Conservation (phyloP, 2,797 vertebrate genomes). For the Thaleichthys pacificus region DNA sequence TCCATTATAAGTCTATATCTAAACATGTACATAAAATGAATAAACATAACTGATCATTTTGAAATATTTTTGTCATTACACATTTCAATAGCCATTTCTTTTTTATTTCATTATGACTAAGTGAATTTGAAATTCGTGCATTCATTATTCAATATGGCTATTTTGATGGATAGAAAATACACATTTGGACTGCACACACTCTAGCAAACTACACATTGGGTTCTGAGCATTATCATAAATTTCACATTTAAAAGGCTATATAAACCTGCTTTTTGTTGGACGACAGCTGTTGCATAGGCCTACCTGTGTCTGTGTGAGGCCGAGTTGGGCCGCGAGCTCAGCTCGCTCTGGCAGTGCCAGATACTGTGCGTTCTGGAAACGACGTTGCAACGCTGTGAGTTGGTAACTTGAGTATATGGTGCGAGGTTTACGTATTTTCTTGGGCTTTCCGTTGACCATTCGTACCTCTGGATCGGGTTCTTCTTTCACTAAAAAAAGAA, state of each 20-base stretch:
- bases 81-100: no score
- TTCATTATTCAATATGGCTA: no score
- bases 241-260: neutral
- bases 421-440: slow-evolving; percentile 90
- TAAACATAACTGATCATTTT: no score
- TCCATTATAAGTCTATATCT: no score
- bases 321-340: slow-evolving; percentile 88
- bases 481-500: slow-evolving; percentile 79
- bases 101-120: no score
- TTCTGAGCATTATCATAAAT: neutral
- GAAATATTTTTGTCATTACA: no score
- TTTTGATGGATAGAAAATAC: no score
- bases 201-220: no score
- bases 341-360: slow-evolving; percentile 90
- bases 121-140: no score
- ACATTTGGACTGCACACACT: no score
- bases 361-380: slow-evolving; percentile 92
- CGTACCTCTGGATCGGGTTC: slow-evolving; percentile 88
- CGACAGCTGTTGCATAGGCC: neutral
- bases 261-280: neutral
- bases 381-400: slow-evolving; percentile 86
- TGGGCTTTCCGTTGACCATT: slow-evolving; percentile 92
- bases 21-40: no score
- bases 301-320: slow-evolving; percentile 91
- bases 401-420: slow-evolving; percentile 96